Conservation (phyloP, 2,888 invertebrate genomes). For the Esperia sulphurella region DNA sequence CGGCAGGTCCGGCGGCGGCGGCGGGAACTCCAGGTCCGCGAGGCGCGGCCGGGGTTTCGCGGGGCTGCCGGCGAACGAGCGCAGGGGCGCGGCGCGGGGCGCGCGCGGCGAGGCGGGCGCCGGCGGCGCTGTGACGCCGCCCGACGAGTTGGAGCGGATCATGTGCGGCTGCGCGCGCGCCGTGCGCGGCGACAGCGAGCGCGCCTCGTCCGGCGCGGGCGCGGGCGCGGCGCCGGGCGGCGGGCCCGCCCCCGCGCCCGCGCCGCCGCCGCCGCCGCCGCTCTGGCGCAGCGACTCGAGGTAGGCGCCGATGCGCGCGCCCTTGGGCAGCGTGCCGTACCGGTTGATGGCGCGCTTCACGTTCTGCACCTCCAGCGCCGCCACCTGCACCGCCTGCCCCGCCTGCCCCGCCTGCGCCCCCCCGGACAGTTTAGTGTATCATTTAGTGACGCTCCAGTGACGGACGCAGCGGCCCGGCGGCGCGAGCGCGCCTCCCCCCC, state of each 20-base stretch:
- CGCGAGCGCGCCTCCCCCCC: no score
- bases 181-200: conserved; percentile 83
- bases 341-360: conserved; percentile 96
- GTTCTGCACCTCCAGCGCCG: conserved; percentile 96
- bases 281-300: conserved; percentile 94
- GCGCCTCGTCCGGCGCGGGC: conserved; percentile 60
- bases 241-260: conserved; percentile 39
- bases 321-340: conserved; percentile 98
- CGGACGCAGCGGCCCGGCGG: not conserved
- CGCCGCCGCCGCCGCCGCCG: conserved; percentile 51
- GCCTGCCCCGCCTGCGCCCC: no score
- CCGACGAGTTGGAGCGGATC: conserved; percentile 93
- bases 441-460: no score
- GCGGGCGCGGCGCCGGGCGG: conserved; percentile 81
- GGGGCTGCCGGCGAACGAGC: conserved; percentile 76
- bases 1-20: conserved; percentile 70
- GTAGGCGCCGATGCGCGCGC: conserved; percentile 97
- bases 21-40: conserved; percentile 83
- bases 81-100: conserved; percentile 31
- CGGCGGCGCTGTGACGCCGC: conserved; percentile 83
- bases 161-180: conserved; percentile 87
- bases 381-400: conserved; percentile 87
- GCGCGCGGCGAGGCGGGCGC: conserved; percentile 63
- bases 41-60: conserved; percentile 88
- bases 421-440: not conserved